These are phyloP conservation scores for Drymodes brunneopygia DNA, from an alignment of 2,113 vertebrate genomes.

Conservation along the genomic window DNA sequence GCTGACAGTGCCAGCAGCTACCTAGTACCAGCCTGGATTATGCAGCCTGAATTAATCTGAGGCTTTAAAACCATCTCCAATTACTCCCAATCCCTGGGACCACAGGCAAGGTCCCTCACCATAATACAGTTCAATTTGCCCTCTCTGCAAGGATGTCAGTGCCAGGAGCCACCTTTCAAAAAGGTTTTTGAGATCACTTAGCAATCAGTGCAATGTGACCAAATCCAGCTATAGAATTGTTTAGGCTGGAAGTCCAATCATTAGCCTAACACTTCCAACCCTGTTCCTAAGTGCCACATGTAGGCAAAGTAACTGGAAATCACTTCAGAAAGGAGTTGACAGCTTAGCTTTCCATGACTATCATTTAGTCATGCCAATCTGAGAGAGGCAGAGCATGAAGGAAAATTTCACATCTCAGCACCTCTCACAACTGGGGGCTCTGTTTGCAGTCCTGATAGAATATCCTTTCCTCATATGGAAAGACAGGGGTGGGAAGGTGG, in stretches of 20 bases:
- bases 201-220: neutral
- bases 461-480: neutral
- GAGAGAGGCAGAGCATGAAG: neutral
- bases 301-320: neutral
- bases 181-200: neutral
- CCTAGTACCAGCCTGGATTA: neutral
- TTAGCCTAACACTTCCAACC: neutral
- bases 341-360: neutral
- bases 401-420: neutral
- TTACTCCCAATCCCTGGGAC: neutral
- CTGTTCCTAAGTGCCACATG: neutral
- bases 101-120: neutral
- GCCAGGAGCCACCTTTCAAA: neutral
- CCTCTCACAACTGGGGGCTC: neutral
- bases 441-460: neutral
- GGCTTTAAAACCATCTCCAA: neutral
- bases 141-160: neutral
- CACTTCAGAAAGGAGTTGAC: neutral
- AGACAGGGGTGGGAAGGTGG: neutral
- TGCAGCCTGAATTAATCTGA: neutral
- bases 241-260: neutral
- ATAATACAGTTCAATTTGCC: rapidly evolving
- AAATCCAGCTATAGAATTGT: neutral
- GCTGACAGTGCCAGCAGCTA: neutral
- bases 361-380: neutral